Evolutionary conservation across 2,888 invertebrate species (phyloP), one percentile per base, ranked within the genome.

Genomic region (Drosophila birchii): DNA sequence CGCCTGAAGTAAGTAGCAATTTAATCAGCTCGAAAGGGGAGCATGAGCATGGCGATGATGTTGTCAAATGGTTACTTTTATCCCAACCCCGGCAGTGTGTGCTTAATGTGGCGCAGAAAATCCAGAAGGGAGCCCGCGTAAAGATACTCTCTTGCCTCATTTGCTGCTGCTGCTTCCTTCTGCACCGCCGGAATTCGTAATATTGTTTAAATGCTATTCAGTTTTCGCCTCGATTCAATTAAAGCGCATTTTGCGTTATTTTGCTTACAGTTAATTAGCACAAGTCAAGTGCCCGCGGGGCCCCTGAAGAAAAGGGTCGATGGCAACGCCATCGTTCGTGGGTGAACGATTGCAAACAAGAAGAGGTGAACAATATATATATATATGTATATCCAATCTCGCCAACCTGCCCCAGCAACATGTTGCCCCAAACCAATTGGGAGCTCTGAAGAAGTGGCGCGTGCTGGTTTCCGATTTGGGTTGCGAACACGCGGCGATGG

Each of bases 51-150:
- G 29, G 66, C 74, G 56, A 83, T 83, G 87, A 83, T 83, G 82
- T 83, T 83, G 82, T 83, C 82, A 83, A 83, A 83, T 83, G 87
- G 85, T 71, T 68, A 56, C 62, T 62, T 64, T 69, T 61, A 62
- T 63, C 53, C n/a, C 53, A 54, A 38, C 18, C n/a, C 51, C 58
- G 23, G 34, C 53, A n/a, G 64, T 32, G 58, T 80, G 84, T 80
- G 84, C 54, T 84, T 86, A 85, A 85, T 85, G 84, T 85, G 84
- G 88, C 84, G 81, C 81, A 83, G 63, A 38, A 64, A 71, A 76
- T 57, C 78, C 79, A 68, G 73, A 78, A 73, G 70, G 75, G 69
- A 57, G 41, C 64, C 64, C 5, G 51, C n/a, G 41, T 41, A 14
- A 34, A 68, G 56, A 45, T n/a, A 49, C 41, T 34, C 79, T 83